phyloP scores from a whole-genome alignment of 2,888 invertebrate species.

The Oxycera nigricornis region DNA sequence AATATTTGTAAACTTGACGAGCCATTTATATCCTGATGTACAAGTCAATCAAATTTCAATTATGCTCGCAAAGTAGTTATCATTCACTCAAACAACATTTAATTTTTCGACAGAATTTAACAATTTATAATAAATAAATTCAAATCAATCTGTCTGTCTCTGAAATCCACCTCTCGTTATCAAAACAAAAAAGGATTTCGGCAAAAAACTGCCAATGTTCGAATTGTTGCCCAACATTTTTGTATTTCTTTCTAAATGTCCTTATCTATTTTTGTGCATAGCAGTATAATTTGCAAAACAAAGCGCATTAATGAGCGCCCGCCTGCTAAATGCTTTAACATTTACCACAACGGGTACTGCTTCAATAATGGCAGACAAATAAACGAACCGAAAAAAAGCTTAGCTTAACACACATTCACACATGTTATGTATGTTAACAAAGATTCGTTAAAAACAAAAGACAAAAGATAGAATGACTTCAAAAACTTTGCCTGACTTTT shows the following conservation, averaged over 20 bases:
- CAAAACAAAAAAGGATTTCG: not conserved
- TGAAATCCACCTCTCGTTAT: not conserved
- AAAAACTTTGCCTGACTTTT: constrained; percentile 41
- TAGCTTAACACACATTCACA: not conserved
- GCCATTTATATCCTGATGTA: constrained; percentile 1
- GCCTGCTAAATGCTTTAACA: constrained; percentile 5
- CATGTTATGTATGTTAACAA: not conserved
- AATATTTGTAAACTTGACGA: too few species aligned
- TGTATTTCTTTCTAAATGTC: not conserved
- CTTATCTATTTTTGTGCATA: not conserved
- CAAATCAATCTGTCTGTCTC: not conserved
- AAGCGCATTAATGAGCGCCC: constrained; percentile 38
- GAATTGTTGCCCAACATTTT: not conserved
- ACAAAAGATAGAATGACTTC: constrained; percentile 4
- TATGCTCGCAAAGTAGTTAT: not conserved
- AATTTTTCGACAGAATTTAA: constrained; percentile 1
- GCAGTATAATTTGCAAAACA: constrained; percentile 33
- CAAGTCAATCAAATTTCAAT: constrained; percentile 5
- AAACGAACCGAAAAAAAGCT: not conserved
- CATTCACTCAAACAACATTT: constrained; percentile 11
- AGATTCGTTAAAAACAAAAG: not conserved
- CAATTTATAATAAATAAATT: constrained; percentile 30
- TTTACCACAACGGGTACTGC: not conserved
- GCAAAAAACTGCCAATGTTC: not conserved
- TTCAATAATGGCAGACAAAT: not conserved